Evolutionary conservation across 1,140 invertebrate genomes (phyloP).

Genomic region (Mercenaria mercenaria): DNA sequence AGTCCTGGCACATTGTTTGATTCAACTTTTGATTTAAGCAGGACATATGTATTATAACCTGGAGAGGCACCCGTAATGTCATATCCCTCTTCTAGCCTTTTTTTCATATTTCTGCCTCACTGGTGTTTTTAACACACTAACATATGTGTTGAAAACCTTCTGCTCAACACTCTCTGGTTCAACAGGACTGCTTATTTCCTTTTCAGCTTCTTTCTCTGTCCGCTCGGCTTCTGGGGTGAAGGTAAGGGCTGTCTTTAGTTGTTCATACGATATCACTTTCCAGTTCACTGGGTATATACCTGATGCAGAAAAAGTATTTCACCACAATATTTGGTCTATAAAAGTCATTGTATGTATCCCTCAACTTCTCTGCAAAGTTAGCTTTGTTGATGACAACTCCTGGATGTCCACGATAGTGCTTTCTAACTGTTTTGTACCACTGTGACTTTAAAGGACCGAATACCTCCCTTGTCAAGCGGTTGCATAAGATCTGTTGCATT

Average conservation of each 20-base stretch:
- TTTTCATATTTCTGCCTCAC: constrained; percentile 22
- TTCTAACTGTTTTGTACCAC: constrained; percentile 54
- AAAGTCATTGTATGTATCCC: constrained; percentile 60
- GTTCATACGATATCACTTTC: constrained; percentile 9
- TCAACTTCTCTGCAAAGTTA: constrained; percentile 70
- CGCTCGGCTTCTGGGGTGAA: neutral
- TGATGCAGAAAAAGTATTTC: constrained; percentile 52
- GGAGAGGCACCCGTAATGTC: neutral
- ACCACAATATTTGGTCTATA: constrained; percentile 68
- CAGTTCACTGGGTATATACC: constrained; percentile 61
- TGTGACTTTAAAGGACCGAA: constrained; percentile 62
- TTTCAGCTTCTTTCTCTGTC: neutral
- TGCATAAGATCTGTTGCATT: constrained; percentile 71
- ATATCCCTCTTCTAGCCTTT: constrained; percentile 9
- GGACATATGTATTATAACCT: constrained; percentile 2
- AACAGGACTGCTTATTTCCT: neutral
- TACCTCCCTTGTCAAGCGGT: constrained; percentile 64
- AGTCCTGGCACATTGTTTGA: neutral
- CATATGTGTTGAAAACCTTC: neutral
- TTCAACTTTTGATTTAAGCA: neutral
- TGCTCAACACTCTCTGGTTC: neutral
- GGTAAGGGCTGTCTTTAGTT: constrained; percentile 41
- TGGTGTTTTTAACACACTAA: constrained; percentile 31
- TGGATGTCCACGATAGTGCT: constrained; percentile 56
- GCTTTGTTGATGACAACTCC: constrained; percentile 43